Percentiles rank a stretch among this genome's conserved stretches.
Conservation (phyloP, 37 sponge, comb jelly and placozoan species). For the Spongia lamella region DNA sequence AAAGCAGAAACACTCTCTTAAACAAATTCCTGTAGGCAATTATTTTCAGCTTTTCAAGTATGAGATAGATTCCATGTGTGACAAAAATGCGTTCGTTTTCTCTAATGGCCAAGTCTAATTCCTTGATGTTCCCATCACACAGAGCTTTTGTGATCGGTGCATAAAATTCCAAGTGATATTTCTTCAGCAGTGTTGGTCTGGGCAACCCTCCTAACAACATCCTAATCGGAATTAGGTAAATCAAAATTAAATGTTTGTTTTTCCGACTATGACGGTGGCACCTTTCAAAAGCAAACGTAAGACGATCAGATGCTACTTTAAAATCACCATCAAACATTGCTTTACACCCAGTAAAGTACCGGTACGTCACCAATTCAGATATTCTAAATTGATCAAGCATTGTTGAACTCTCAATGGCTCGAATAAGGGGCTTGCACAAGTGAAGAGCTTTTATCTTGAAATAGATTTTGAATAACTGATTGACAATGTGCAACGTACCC, state of each 20-base stretch:
- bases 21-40: conserved; percentile 91
- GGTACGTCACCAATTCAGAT: conserved; percentile 86
- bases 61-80: conserved; percentile 82
- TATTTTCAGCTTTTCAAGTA: conserved; percentile 89
- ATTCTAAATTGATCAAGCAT: conserved; percentile 74
- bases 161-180: conserved; percentile 72
- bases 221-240: conserved; percentile 91
- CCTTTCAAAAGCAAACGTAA: conserved; percentile 83
- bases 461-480: conserved; percentile 95
- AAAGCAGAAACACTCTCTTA: conserved; percentile 88
- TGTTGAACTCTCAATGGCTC: conserved; percentile 85
- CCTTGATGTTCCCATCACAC: neutral
- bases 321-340: conserved; percentile 95
- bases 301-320: conserved; percentile 80
- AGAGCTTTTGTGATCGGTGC: conserved; percentile 56
- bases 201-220: conserved; percentile 85
- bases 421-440: conserved; percentile 89
- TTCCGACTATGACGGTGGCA: conserved; percentile 48
- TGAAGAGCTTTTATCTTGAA: conserved; percentile 81
- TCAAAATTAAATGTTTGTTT: conserved; percentile 83
- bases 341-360: conserved; percentile 93
- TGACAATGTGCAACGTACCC: conserved; percentile 84
- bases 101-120: neutral
- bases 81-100: conserved; percentile 70
- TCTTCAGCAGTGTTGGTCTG: conserved; percentile 39